Evolutionary conservation across 2,797 vertebrate genomes (phyloP), one percentile per base, ranked within the genome.

Genomic region (Loris lydekkerianus): DNA sequence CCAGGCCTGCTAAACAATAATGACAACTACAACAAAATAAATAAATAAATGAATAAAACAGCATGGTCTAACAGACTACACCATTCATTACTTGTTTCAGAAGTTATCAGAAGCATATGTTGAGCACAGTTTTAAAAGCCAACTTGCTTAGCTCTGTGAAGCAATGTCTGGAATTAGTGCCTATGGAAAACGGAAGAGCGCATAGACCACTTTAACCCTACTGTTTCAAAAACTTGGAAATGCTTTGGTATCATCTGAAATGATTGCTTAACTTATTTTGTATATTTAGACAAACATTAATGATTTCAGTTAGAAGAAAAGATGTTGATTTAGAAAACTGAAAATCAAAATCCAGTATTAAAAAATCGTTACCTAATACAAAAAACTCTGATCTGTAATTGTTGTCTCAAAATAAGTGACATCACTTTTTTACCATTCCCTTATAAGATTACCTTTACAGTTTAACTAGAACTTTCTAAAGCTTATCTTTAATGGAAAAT

Each of bases 341-440:
- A 94, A 95, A 91, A 87, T 88, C 20, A 96, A 95, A 93, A 93
- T 89, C 46, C 80, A 89, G 78, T 86, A 67, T 93, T 86, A 76
- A 95, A 93, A 93, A 93, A 93, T 77, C 1, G 10, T 73, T 58
- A 85, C 86, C 76, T 75, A 85, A 76, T 49, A 86, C 67, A 72
- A 84, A 93, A 58, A 93, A 58, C 31, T 84, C 46, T 23, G 81
- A 81, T 81, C 76, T 92, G 37, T 73, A 73, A 76, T 70, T 70
- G 37, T 43, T 70, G n/a, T 82, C 77, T 85, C 40, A 43, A 40
- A 53, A 61, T 29, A 85, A 63, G 23, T 83, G 37, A 76, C 65
- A 60, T 15, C 1, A 2, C 40, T 70, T 83, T 88, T 88, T 88
- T 63, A 88, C 10, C 63, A 6, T 70, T 87, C 27, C 46, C 49